These are phyloP conservation scores for Notothenia coriiceps DNA, from an alignment of 2,113 vertebrate genomes.

Conservation along the genomic window DNA sequence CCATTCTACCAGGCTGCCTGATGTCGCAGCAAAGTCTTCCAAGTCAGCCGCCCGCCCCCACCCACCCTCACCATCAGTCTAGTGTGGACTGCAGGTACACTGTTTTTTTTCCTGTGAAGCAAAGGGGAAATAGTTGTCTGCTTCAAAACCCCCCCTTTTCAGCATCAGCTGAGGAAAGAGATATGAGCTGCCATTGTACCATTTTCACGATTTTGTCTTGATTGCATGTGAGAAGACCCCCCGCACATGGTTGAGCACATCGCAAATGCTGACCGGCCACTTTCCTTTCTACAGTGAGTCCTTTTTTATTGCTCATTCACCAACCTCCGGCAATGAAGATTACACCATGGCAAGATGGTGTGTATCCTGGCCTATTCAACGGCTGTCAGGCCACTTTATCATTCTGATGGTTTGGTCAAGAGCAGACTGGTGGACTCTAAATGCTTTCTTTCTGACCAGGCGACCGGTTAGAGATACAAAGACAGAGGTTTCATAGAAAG, in stretches of 20 bases:
- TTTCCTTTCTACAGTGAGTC: slow-evolving; percentile 62
- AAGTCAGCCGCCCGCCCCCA: slow-evolving; percentile 55
- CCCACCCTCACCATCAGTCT: slow-evolving; percentile 53
- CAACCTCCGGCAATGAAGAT: slow-evolving; percentile 70
- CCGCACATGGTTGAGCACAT: slow-evolving; percentile 52
- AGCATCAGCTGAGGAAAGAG: slow-evolving; percentile 33
- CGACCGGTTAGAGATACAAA: slow-evolving; percentile 45
- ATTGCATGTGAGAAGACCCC: slow-evolving; percentile 44
- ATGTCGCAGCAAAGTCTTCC: slow-evolving; percentile 69
- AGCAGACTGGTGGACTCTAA: slow-evolving; percentile 39
- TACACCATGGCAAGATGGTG: slow-evolving; percentile 65
- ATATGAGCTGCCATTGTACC: slow-evolving; percentile 44
- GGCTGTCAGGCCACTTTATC: slow-evolving; percentile 76
- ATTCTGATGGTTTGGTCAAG: slow-evolving; percentile 65
- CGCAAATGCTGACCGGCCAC: slow-evolving; percentile 66
- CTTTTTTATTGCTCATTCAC: slow-evolving; percentile 72
- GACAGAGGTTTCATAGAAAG: slow-evolving; percentile 36
- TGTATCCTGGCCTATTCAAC: slow-evolving; percentile 61
- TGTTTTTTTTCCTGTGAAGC: slow-evolving; percentile 10
- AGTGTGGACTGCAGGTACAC: slow-evolving; percentile 39
- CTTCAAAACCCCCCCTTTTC: slow-evolving; percentile 16
- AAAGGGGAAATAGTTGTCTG: slow-evolving; percentile 34
- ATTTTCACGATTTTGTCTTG: slow-evolving; percentile 39
- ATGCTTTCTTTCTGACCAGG: slow-evolving; percentile 54
- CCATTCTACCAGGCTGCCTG: slow-evolving; percentile 70